Base-by-base conservation (phyloP, 2,113 vertebrate species). In the Lutjanus erythropterus region DNA sequence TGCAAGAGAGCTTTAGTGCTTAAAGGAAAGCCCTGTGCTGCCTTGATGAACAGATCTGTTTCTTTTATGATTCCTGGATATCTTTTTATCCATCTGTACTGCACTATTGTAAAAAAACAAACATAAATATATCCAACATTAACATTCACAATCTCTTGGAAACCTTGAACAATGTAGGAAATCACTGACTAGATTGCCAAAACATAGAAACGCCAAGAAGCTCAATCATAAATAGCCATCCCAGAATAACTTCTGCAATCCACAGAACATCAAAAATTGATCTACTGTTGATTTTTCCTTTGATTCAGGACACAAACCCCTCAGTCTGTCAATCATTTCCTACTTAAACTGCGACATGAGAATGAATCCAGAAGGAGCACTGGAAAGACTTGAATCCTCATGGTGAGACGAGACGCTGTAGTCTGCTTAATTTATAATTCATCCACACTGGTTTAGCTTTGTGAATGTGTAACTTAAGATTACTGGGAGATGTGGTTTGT, bases 401-500 rank as follows among this genome's bases (percentile, higher is more conserved):
- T 1, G 37, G 11, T 6, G 60, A 81, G 52, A 59, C 6, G 2
- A 59, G 33, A 67, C 58, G 8, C 61, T 5, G 35, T 3, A 39
- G 47, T 42, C 35, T 53, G 46, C 66, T 29, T 19, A 12, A 53
- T 81, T 70, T 52, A 75, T 85, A 25, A 85, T 77, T 68, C 2
- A 81, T 85, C 55, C 42, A 11, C 55, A 2, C 50, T 0, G 27
- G 37, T 55, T 75, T 14, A 46, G 9, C 67, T 77, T 60, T 39
- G 56, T 88, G 71, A 84, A 87, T 82, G 29, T 79, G 53, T 86
- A 64, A 88, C 74, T 78, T 41, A 27, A 0, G 27, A 35, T 67
- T 25, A 27, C 58, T 21, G 3, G 14, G 5, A 3, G 23, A 21
- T 42, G 14, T 8, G 37, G 1, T 35, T n/a, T 11, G 14, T 23